These are phyloP conservation scores for Telmatherina bonti DNA, from an alignment of 2,797 vertebrate species.

Conservation along the genomic window DNA sequence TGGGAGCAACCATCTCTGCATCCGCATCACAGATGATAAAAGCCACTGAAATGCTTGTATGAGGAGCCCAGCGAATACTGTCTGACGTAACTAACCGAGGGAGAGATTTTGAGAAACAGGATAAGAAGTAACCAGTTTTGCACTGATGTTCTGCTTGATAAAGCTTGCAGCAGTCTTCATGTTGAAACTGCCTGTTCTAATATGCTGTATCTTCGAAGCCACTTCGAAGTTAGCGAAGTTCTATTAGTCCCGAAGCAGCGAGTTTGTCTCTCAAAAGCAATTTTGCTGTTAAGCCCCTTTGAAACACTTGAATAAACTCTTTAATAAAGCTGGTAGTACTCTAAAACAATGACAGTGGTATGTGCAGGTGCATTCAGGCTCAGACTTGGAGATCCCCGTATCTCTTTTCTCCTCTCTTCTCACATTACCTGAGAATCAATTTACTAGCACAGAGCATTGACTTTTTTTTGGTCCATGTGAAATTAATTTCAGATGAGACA, in stretches of 20 bases:
- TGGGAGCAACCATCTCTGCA: neutral
- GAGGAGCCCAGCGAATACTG: neutral
- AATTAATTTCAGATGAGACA: constrained; percentile 52
- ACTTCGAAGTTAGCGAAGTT: constrained; percentile 46
- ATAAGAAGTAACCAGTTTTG: constrained; percentile 27
- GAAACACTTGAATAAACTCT: constrained; percentile 54
- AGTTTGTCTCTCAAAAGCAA: constrained; percentile 60
- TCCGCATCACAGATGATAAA: constrained; percentile 21
- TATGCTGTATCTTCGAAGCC: constrained; percentile 32
- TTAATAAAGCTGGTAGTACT: constrained; percentile 45
- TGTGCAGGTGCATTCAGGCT: constrained; percentile 13
- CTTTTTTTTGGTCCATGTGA: constrained; percentile 36
- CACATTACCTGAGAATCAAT: constrained; percentile 47
- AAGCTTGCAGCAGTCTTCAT: constrained; percentile 23
- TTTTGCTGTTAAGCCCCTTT: constrained; percentile 45
- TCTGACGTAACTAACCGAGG: constrained; percentile 5
- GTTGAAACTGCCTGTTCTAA: constrained; percentile 31
- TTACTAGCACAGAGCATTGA: constrained; percentile 36
- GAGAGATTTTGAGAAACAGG: constrained; percentile 21
- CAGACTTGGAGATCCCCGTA: constrained; percentile 3
- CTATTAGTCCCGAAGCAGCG: constrained; percentile 57
- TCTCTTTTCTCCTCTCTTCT: neutral
- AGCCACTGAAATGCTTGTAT: neutral
- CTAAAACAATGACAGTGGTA: constrained; percentile 26
- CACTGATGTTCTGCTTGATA: constrained; percentile 32